Percentiles rank a stretch among this genome's conserved stretches.
These are phyloP conservation scores for Chrysoperla carnea DNA, from an alignment of 1,140 invertebrate genomes.

Conservation along the genomic window DNA sequence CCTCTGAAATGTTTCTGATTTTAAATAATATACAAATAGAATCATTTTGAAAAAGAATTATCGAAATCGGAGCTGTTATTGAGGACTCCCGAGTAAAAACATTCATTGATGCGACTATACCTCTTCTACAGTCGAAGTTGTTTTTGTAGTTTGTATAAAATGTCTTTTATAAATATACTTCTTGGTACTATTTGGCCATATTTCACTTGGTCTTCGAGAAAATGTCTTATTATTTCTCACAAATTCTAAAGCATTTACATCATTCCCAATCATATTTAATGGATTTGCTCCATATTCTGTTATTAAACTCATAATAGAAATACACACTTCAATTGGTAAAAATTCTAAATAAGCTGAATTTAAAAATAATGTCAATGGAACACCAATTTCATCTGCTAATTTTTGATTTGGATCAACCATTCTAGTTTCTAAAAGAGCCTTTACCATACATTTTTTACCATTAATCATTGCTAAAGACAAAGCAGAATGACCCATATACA, in stretches of 20 bases:
- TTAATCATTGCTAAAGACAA: conserved; percentile 14
- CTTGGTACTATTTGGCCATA: too few species aligned
- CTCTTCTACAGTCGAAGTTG: too few species aligned
- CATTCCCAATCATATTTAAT: conserved; percentile 1
- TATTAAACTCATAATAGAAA: conserved; percentile 9
- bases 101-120: too few species aligned
- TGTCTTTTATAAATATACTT: too few species aligned
- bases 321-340: conserved; percentile 7
- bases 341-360: conserved; percentile 11
- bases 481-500: conserved; percentile 15
- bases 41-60: too few species aligned
- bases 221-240: neutral
- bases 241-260: conserved; percentile 5
- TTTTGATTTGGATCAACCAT: conserved; percentile 10
- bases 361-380: conserved; percentile 12
- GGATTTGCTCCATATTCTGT: conserved; percentile 11
- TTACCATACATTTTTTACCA: conserved; percentile 12
- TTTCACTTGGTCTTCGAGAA: too few species aligned
- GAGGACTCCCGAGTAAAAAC: too few species aligned
- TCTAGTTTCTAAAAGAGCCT: conserved; percentile 7
- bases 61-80: too few species aligned
- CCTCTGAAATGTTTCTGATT: too few species aligned
- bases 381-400: conserved; percentile 12
- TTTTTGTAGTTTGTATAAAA: too few species aligned
- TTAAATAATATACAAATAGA: too few species aligned